Evolutionary conservation across 1,140 invertebrate genomes (phyloP).

Genomic region (Scaptomyza graminum): DNA sequence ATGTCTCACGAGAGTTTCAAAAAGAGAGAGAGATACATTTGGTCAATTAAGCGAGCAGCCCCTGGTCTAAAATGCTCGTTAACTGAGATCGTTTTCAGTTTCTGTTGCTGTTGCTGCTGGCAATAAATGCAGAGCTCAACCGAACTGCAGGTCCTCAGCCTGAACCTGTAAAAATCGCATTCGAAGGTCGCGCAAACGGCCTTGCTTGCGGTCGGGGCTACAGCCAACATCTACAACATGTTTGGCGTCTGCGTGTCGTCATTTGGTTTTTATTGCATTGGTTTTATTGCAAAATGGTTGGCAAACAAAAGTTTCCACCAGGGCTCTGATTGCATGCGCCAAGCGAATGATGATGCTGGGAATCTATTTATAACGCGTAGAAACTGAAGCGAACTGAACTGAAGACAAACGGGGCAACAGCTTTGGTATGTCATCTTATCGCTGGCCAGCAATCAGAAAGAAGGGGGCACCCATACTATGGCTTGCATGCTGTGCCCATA

Average conservation of each 20-base stretch:
- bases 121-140: slow-evolving; percentile 55
- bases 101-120: slow-evolving; percentile 13
- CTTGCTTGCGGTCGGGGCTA: slow-evolving; percentile 76
- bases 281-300: slow-evolving; percentile 29
- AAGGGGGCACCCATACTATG: slow-evolving; percentile 31
- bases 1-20: slow-evolving; percentile 42
- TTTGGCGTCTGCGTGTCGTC: slow-evolving; percentile 76
- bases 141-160: slow-evolving; percentile 30
- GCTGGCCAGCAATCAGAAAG: slow-evolving; percentile 62
- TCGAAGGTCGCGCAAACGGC: slow-evolving; percentile 75
- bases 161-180: slow-evolving; percentile 37
- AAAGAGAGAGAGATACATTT: slow-evolving; percentile 69
- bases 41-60: slow-evolving; percentile 66
- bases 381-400: slow-evolving; percentile 52
- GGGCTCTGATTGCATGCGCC: slow-evolving; percentile 76
- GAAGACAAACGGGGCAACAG: slow-evolving; percentile 27
- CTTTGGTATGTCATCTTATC: slow-evolving; percentile 78
- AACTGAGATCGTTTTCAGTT: slow-evolving; percentile 54
- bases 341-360: slow-evolving; percentile 14
- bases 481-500: slow-evolving; percentile 65
- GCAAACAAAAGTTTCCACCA: slow-evolving; percentile 55
- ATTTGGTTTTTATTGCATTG: slow-evolving; percentile 71
- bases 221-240: slow-evolving; percentile 53
- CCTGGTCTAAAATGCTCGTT: slow-evolving; percentile 48
- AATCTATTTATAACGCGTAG: slow-evolving; percentile 73